Evolutionary conservation across 2,797 vertebrate genomes (phyloP).

Genomic region (Champsocephalus esox): DNA sequence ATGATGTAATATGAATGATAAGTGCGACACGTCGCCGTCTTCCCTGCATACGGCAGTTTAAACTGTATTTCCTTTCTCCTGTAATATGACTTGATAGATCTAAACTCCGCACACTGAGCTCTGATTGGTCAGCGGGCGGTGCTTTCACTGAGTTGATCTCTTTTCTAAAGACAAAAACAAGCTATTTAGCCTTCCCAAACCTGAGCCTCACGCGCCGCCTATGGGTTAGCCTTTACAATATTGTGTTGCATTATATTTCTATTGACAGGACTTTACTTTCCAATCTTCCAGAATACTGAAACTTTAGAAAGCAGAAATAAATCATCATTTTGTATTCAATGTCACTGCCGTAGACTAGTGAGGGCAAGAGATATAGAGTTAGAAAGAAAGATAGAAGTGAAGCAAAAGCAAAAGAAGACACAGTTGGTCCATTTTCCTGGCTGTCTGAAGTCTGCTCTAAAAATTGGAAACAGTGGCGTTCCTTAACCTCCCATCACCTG

Average conservation of each 20-base stretch:
- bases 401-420: conserved; percentile 49
- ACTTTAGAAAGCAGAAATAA: neutral
- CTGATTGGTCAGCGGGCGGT: too few relatives aligned
- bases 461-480: conserved; percentile 81
- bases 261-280: neutral
- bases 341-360: neutral
- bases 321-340: conserved; percentile 2
- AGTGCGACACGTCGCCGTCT: too few relatives aligned
- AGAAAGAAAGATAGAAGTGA: conserved; percentile 29
- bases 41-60: too few relatives aligned
- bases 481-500: conserved; percentile 78
- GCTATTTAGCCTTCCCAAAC: too few relatives aligned
- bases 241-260: neutral
- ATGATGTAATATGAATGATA: too few relatives aligned
- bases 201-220: too few relatives aligned
- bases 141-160: too few relatives aligned
- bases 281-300: neutral
- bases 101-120: too few relatives aligned
- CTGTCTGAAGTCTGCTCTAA: conserved; percentile 66
- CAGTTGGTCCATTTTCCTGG: conserved; percentile 67
- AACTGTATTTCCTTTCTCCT: too few relatives aligned
- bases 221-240: neutral
- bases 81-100: too few relatives aligned
- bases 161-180: too few relatives aligned
- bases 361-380: neutral